Evolutionary conservation across 2,888 invertebrate genomes (phyloP), one percentile per base, ranked within the genome.

Genomic region (Rhaphigaster nebulosa): DNA sequence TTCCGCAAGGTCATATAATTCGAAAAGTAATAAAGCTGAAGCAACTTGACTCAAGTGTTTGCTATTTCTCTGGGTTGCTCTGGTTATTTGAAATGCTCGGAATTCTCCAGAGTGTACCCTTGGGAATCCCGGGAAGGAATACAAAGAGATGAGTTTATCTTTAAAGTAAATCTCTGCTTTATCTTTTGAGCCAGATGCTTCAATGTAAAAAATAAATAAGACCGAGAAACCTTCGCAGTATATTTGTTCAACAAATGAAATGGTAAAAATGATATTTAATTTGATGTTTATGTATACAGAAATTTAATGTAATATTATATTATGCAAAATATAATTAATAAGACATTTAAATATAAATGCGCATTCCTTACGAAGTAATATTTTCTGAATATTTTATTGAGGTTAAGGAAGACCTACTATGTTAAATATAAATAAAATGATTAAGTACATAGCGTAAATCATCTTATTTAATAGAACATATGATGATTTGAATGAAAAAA

Each of bases 121-220:
- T 76, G 70, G 38, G 70, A 76, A 76, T 76, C 70, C 70, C 70
- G 70, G 6, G 20, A 38, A 76, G 70, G 34, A 38, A 76, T 20
- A 76, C 70, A 76, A 76, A 76, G 70, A 76, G 70, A 34, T 76
- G 38, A 76, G 20, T 76, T 76, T 76, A 76, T 76, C 70, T 76
- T 76, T 20, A 76, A 34, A 38, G 34, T 76, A 76, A 76, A 76
- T 76, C 70, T 76, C 20, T 38, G 20, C 12, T 5, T 20, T 38
- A 76, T 76, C 70, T 76, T 26, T 38, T 10, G 70, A 23, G 2
- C 38, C 34, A 8, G 70, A 38, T 23, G 5, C 26, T 38, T 38
- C 4, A 76, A 38, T 34, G 20, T 34, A 76, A 38, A 38, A 29
- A 76, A 1, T 34, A 38, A 76, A 38, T 20, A 38, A 76, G 20